These are phyloP conservation scores for Conus ventricosus DNA, from an alignment of 1,140 invertebrate genomes.

Conservation along the genomic window DNA sequence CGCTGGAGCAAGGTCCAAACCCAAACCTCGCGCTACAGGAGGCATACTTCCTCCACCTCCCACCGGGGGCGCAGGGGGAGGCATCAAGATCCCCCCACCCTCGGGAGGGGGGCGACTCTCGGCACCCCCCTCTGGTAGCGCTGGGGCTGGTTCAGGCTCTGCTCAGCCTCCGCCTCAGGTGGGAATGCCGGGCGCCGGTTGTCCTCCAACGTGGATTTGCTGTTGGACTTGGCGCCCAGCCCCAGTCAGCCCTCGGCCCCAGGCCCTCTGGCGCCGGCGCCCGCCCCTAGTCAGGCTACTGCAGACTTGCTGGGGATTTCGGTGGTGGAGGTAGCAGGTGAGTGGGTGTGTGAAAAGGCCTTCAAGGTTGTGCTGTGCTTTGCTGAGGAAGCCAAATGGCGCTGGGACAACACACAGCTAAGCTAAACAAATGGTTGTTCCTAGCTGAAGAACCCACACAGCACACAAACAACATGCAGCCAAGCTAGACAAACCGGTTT, in stretches of 20 bases:
- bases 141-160: constrained; percentile 58
- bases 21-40: constrained; percentile 75
- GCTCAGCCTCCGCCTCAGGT: constrained; percentile 9
- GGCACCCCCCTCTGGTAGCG: constrained; percentile 66
- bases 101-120: constrained; percentile 79
- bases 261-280: constrained; percentile 27
- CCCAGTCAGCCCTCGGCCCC: constrained; percentile 26
- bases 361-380: not conserved
- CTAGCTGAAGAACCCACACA: no score
- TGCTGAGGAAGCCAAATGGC: not conserved
- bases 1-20: constrained; percentile 80
- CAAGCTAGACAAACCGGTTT: no score
- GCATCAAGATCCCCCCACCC: constrained; percentile 78
- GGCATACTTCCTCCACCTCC: constrained; percentile 82
- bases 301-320: constrained; percentile 67
- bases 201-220: constrained; percentile 54
- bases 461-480: no score
- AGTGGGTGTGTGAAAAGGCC: not conserved
- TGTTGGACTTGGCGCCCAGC: constrained; percentile 56
- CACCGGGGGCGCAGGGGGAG: constrained; percentile 85
- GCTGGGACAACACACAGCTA: no score
- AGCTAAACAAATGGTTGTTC: no score
- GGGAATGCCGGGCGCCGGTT: no score
- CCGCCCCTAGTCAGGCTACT: constrained; percentile 32
- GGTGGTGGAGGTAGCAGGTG: constrained; percentile 47